phyloP scores from a whole-genome alignment of 2,888 invertebrate genomes.

The Nymphalis urticae region DNA sequence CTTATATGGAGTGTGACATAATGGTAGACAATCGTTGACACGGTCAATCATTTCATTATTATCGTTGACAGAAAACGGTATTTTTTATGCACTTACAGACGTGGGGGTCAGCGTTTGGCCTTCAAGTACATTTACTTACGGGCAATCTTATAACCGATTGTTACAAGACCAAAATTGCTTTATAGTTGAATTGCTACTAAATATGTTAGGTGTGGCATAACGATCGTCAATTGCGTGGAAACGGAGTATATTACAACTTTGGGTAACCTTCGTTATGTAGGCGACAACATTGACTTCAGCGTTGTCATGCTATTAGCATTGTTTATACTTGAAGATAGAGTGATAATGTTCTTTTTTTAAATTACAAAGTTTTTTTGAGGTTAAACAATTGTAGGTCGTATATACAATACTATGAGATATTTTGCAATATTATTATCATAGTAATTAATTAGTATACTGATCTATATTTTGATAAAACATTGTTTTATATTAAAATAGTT shows the following conservation, averaged over 20 bases:
- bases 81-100: slow-evolving; percentile 26
- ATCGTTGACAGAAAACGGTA: slow-evolving; percentile 24
- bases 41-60: slow-evolving; percentile 25
- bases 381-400: slow-evolving; percentile 24
- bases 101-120: slow-evolving; percentile 43
- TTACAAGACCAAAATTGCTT: slow-evolving; percentile 49
- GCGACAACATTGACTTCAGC: slow-evolving; percentile 49
- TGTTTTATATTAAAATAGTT: too few relatives aligned
- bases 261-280: slow-evolving; percentile 60
- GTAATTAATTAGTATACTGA: not conserved
- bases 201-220: slow-evolving; percentile 54
- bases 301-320: slow-evolving; percentile 17
- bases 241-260: slow-evolving; percentile 36
- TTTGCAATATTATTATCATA: not conserved
- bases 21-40: slow-evolving; percentile 7
- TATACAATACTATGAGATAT: slow-evolving; percentile 4
- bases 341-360: slow-evolving; percentile 23
- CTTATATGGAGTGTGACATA: not conserved
- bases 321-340: slow-evolving; percentile 26
- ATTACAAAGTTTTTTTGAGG: slow-evolving; percentile 24
- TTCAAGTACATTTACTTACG: slow-evolving; percentile 49
- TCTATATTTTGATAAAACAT: too few relatives aligned
- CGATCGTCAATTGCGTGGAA: slow-evolving; percentile 41
- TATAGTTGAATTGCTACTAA: slow-evolving; percentile 45
- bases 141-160: slow-evolving; percentile 60